Evolutionary conservation across 2,113 vertebrate genomes (phyloP).

Genomic region (Tragelaphus strepsiceros): DNA sequence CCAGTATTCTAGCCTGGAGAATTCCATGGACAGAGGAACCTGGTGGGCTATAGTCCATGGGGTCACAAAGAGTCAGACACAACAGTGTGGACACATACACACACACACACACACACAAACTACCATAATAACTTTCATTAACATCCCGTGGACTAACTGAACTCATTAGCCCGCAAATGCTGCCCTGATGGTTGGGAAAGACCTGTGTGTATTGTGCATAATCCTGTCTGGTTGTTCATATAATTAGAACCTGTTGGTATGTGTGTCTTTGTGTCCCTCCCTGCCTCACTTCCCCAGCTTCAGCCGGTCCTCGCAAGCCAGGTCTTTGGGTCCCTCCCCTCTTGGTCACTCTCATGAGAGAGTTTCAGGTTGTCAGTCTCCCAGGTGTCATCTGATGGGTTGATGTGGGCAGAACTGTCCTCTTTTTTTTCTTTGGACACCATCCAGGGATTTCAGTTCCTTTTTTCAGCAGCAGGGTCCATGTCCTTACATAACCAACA

Average conservation of each 20-base stretch:
- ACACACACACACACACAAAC: background rate
- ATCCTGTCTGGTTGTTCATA: background rate
- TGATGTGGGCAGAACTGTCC: background rate
- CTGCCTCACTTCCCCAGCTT: background rate
- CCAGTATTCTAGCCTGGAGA: background rate
- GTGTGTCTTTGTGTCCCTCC: background rate
- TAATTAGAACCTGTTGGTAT: background rate
- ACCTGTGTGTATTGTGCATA: background rate
- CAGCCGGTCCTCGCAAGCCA: background rate
- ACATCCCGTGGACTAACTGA: background rate
- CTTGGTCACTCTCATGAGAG: background rate
- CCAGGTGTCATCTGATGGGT: background rate
- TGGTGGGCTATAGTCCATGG: background rate
- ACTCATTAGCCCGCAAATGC: too few species aligned
- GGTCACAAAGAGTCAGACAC: background rate
- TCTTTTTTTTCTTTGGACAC: background rate
- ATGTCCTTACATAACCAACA: background rate
- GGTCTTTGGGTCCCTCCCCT: background rate
- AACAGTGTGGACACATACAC: too few species aligned
- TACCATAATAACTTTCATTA: background rate
- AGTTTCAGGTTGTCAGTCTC: background rate
- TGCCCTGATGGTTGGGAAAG: background rate
- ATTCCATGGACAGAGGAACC: background rate
- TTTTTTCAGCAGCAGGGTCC: background rate
- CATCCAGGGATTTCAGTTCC: background rate